A percentile compares a stretch with the other conserved stretches of the same genome.
phyloP scores from a whole-genome alignment of 1,140 invertebrate genomes.

The Caenorhabditis brenneri region DNA sequence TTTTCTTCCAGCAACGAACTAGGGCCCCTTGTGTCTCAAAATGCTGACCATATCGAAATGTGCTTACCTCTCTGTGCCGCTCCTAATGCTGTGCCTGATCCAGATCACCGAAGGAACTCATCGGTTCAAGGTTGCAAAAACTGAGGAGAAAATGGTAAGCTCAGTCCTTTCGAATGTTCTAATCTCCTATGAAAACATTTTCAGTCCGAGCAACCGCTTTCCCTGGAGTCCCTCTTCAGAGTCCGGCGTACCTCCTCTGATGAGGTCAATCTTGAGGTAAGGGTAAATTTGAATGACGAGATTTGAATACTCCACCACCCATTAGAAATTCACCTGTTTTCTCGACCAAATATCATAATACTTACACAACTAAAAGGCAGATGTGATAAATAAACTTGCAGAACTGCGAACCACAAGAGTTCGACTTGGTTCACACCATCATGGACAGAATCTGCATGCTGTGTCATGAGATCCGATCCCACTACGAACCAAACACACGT shows the following conservation, averaged over 20 bases:
- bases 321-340: neutral
- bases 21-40: slow-evolving; percentile 27
- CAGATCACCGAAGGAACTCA: neutral
- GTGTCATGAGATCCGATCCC: slow-evolving; percentile 51
- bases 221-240: neutral
- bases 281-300: neutral
- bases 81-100: neutral
- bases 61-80: neutral
- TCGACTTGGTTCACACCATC: slow-evolving; percentile 44
- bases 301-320: neutral
- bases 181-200: neutral
- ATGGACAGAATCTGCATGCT: slow-evolving; percentile 51
- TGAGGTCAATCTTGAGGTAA: neutral
- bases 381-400: neutral
- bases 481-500: slow-evolving; percentile 42
- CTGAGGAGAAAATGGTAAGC: neutral
- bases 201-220: neutral
- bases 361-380: neutral
- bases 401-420: slow-evolving; percentile 32
- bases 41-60: neutral
- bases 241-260: neutral
- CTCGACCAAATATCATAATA: neutral
- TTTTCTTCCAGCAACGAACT: neutral
- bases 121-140: neutral
- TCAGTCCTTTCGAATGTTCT: neutral